phyloP scores from a whole-genome alignment of 2,888 invertebrate genomes.

The Altica lythri region DNA sequence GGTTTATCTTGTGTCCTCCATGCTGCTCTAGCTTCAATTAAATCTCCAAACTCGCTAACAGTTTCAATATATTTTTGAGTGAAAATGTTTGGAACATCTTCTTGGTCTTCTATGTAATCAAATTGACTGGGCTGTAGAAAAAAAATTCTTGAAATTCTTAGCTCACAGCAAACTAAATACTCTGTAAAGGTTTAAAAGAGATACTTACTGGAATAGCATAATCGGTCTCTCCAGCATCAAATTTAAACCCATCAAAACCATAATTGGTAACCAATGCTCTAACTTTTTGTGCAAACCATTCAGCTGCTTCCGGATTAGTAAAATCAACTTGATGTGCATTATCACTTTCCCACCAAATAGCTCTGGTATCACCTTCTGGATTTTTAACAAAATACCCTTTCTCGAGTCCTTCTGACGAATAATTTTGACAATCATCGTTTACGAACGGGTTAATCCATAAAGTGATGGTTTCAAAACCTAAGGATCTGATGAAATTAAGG shows the following conservation, averaged over 20 bases:
- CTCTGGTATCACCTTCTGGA: conserved; percentile 59
- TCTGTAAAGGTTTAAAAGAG: too few species aligned
- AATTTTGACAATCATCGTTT: conserved; percentile 66
- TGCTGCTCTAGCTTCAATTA: conserved; percentile 73
- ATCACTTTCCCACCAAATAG: conserved; percentile 61
- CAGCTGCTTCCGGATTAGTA: conserved; percentile 68
- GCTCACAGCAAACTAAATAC: too few species aligned
- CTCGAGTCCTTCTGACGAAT: conserved; percentile 33
- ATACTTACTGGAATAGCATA: conserved; percentile 67
- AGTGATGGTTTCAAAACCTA: conserved; percentile 72
- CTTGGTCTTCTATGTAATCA: conserved; percentile 57
- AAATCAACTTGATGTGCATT: conserved; percentile 71
- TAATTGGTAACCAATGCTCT: conserved; percentile 63
- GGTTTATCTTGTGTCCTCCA: conserved; percentile 71
- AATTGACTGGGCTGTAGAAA: conserved; percentile 41
- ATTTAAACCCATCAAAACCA: conserved; percentile 77
- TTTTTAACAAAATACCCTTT: conserved; percentile 60
- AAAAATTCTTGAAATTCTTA: too few species aligned
- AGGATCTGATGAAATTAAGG: conserved; percentile 61
- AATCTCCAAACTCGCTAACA: conserved; percentile 64
- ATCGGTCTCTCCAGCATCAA: conserved; percentile 79
- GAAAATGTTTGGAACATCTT: conserved; percentile 63
- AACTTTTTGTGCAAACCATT: conserved; percentile 63
- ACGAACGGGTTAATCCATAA: conserved; percentile 90
- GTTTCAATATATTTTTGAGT: conserved; percentile 63